Evolutionary conservation across 2,888 invertebrate species (phyloP), one percentile per base, ranked within the genome.

Genomic region (Amblyjoppa fuscipennis): DNA sequence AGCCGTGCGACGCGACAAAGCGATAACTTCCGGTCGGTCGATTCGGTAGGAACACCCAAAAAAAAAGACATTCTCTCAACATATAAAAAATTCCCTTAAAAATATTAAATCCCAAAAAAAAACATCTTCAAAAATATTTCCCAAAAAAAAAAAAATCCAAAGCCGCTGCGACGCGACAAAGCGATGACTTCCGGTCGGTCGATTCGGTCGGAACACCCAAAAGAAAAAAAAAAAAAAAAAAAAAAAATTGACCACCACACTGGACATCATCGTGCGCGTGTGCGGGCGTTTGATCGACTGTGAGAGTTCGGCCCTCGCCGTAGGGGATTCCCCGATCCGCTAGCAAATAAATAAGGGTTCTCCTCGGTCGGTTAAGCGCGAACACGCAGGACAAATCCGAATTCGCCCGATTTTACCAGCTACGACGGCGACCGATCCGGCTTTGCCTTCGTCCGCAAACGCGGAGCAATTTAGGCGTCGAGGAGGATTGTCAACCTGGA

Each of bases 161-260:
- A 51, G 51, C 51, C 91, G 92, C 3, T 6, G 34, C 4, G 34
- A 38, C 2, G 38, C 9, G 9, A 93, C 93, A 93, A 93, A 93
- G 93, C 92, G 91, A 93, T 93, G 91, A 93, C 92, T 93, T 93
- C 93, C 93, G 90, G 91, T 85, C 91, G 93, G 92, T 88, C 91
- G 93, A 89, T 86, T 92, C 90, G 90, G 90, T 20, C 20, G 20
- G 20, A 20, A 20, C 20, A 91, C 92, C 89, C 88, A 0, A 4
- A 38, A 38, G 20, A 9, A 38, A 38, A 38, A 38, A 38, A 38
- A 38, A 38, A 38, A 38, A 38, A 38, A 38, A 38, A 38, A 38
- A 88, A 45, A 73, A 83, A 85, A 86, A 85, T 79, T 83, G 81
- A 86, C 80, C 83, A 73, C 76, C 76, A 84, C 56, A 84, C 70